A percentile compares a stretch with the other conserved stretches of the same genome.
phyloP scores from a whole-genome alignment of 1,140 invertebrate genomes.

The Dufourea novaeangliae region DNA sequence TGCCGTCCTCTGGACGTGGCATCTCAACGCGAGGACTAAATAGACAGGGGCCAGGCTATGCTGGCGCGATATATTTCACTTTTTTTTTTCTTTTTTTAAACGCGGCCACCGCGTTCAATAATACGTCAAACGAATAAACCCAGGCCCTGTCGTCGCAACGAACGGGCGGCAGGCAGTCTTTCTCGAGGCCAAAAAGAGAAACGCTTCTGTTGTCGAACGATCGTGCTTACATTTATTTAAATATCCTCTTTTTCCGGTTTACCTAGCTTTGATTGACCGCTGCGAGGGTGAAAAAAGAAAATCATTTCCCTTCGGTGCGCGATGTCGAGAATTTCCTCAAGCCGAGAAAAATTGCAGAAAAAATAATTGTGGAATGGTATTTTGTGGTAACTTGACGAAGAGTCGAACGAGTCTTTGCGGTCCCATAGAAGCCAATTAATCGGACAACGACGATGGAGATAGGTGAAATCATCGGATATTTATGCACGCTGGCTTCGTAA shows the following conservation, averaged over 20 bases:
- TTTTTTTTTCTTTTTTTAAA: slow-evolving; percentile 23
- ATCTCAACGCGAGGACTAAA: slow-evolving; percentile 57
- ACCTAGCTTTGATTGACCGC: too few relatives aligned
- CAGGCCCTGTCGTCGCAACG: not conserved
- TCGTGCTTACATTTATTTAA: not conserved
- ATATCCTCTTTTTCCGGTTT: too few relatives aligned
- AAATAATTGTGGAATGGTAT: too few relatives aligned
- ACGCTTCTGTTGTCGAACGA: not conserved
- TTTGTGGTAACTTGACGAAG: not conserved
- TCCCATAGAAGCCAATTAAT: too few relatives aligned
- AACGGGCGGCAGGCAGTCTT: too few relatives aligned
- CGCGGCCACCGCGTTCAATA: not conserved
- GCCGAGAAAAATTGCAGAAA: not conserved
- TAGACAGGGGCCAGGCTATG: slow-evolving; percentile 6
- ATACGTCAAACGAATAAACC: slow-evolving; percentile 34
- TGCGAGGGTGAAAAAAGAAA: too few relatives aligned
- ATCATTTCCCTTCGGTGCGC: not conserved
- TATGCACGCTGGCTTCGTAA: not conserved
- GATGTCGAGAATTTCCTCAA: too few relatives aligned
- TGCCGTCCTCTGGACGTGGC: slow-evolving; percentile 58
- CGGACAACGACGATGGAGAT: not conserved
- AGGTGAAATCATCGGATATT: not conserved
- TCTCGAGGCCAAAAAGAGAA: not conserved
- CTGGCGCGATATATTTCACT: slow-evolving; percentile 23
- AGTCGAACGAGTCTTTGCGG: not conserved